phyloP scores from a whole-genome alignment of 2,113 vertebrate species.

The Phylloscopus trochiloides region DNA sequence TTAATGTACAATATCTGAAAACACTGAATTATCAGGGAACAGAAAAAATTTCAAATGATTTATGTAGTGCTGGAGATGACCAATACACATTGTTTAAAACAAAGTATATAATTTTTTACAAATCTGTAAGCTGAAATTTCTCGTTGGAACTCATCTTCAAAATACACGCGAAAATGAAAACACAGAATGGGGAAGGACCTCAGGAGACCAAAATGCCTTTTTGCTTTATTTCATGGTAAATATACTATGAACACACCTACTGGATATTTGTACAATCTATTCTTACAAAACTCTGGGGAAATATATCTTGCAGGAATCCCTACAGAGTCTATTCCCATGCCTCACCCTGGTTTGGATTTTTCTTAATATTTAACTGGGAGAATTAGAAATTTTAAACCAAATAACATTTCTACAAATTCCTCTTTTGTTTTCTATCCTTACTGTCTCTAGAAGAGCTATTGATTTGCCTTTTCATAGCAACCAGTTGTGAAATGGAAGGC shows the following conservation, averaged over 20 bases:
- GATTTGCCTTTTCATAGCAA: not conserved
- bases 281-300: not conserved
- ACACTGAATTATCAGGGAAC: not conserved
- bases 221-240: not conserved
- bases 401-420: not conserved
- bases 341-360: not conserved
- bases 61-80: not conserved
- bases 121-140: not conserved
- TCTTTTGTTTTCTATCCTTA: not conserved
- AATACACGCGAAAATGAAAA: not conserved
- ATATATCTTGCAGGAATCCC: not conserved
- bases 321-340: not conserved
- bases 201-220: not conserved
- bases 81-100: not conserved
- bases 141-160: not conserved
- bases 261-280: not conserved
- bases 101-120: not conserved
- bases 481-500: not conserved
- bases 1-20: not conserved
- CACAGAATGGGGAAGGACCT: not conserved
- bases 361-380: not conserved
- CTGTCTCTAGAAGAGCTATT: not conserved
- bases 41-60: not conserved
- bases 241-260: not conserved
- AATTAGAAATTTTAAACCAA: not conserved